These are phyloP conservation scores for Philopotamus ludificatus DNA, from an alignment of 1,140 invertebrate genomes.

Conservation along the genomic window DNA sequence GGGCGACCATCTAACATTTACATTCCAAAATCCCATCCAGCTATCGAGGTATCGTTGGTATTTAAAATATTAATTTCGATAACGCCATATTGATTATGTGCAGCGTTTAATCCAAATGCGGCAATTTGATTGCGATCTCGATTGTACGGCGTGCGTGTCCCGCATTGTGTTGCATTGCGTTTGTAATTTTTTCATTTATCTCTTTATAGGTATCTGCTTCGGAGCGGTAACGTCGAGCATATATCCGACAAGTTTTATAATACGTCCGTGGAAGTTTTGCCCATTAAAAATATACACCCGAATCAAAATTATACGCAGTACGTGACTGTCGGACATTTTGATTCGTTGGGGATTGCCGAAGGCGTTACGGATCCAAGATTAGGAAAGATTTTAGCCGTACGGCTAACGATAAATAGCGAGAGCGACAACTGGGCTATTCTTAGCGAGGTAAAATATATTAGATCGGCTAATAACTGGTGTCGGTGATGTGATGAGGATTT, in stretches of 20 bases:
- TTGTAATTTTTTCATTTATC: constrained; percentile 5
- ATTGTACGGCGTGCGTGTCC: too few species aligned
- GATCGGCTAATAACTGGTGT: too few species aligned
- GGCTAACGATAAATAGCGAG: constrained; percentile 75
- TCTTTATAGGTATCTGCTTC: constrained; percentile 74
- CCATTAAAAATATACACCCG: constrained; percentile 53
- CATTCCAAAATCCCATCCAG: constrained; percentile 73
- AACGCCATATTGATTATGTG: too few species aligned
- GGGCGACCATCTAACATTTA: constrained; percentile 80
- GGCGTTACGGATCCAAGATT: constrained; percentile 66
- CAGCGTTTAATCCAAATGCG: too few species aligned
- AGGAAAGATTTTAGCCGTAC: constrained; percentile 68
- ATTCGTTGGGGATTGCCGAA: constrained; percentile 75
- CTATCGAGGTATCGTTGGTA: constrained; percentile 67
- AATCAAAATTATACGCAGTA: constrained; percentile 62
- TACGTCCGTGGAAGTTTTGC: constrained; percentile 81
- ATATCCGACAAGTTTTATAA: constrained; percentile 88
- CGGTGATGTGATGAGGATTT: too few species aligned
- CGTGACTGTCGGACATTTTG: constrained; percentile 72
- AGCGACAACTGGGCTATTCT: constrained; percentile 89
- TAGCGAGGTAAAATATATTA: constrained; percentile 83
- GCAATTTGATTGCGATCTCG: too few species aligned
- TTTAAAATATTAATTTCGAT: background rate
- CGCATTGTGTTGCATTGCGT: too few species aligned
- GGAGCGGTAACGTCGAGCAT: constrained; percentile 91